Percentiles rank a stretch among this genome's conserved stretches.
Evolutionary conservation across 2,888 invertebrate genomes (phyloP).

Genomic region (Alitta virens): DNA sequence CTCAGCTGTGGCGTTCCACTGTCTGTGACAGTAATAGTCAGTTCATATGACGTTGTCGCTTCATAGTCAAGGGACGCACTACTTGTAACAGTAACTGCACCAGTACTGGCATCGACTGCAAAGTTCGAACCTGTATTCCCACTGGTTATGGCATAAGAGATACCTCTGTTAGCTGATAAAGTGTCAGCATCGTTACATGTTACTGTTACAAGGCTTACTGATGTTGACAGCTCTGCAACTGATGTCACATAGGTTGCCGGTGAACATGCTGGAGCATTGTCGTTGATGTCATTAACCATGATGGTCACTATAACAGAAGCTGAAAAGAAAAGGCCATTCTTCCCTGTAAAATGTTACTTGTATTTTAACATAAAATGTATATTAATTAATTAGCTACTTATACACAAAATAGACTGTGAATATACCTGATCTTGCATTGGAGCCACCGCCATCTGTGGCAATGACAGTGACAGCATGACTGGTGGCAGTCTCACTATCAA

Average conservation of each 20-base stretch:
- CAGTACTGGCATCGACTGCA: background rate
- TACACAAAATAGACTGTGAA: no score
- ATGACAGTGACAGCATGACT: background rate
- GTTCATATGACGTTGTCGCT: background rate
- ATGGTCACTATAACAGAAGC: background rate
- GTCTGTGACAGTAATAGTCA: background rate
- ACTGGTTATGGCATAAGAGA: background rate
- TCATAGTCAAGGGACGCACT: conserved; percentile 5
- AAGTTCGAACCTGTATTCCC: background rate
- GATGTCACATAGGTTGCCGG: background rate
- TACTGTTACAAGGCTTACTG: conserved; percentile 21
- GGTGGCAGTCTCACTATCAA: background rate
- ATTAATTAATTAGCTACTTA: no score
- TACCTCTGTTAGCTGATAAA: background rate
- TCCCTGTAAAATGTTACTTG: no score
- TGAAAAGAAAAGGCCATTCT: background rate
- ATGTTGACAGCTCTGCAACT: background rate
- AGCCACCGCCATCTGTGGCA: background rate
- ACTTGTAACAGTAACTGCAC: background rate
- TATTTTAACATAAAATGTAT: no score
- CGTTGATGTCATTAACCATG: background rate
- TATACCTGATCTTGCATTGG: background rate
- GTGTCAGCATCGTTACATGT: conserved; percentile 24
- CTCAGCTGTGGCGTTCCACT: background rate
- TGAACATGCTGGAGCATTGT: background rate